Conservation (phyloP, 1,140 invertebrate species). For the Atopsyche davidsoni region DNA sequence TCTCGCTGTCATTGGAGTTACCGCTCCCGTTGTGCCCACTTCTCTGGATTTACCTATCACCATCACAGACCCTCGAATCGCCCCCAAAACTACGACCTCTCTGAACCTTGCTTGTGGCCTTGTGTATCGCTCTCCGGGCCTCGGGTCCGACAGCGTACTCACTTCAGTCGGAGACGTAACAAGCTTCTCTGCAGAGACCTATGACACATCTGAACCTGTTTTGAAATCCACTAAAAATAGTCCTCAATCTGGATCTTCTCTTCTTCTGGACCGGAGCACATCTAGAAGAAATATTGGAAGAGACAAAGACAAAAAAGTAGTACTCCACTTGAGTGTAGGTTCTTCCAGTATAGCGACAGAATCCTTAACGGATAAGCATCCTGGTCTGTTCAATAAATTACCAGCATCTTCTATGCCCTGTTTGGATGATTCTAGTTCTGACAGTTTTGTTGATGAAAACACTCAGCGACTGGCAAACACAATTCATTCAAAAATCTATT, state of each 20-base stretch:
- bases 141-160: conserved; percentile 4
- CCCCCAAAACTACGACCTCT: conserved; percentile 39
- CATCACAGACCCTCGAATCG: conserved; percentile 61
- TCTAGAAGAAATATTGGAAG: too few species aligned
- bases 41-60: conserved; percentile 63
- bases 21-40: conserved; percentile 50
- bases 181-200: too few species aligned
- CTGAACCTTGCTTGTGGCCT: conserved; percentile 8
- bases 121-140: conserved; percentile 13
- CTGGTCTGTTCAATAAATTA: too few species aligned
- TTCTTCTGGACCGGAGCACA: too few species aligned
- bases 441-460: conserved; percentile 17
- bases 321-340: too few species aligned
- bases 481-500: conserved; percentile 23
- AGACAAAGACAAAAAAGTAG: too few species aligned
- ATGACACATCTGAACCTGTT: too few species aligned
- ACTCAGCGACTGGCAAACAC: conserved; percentile 8
- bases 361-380: too few species aligned
- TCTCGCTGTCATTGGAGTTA: conserved; percentile 51
- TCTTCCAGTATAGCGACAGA: too few species aligned
- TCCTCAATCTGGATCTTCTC: too few species aligned
- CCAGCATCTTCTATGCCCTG: conserved; percentile 28
- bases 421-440: conserved; percentile 24
- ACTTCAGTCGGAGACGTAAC: conserved; percentile 10
- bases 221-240: too few species aligned